These are phyloP conservation scores for Habropoda laboriosa DNA, from an alignment of 1,140 invertebrate species.

Conservation along the genomic window DNA sequence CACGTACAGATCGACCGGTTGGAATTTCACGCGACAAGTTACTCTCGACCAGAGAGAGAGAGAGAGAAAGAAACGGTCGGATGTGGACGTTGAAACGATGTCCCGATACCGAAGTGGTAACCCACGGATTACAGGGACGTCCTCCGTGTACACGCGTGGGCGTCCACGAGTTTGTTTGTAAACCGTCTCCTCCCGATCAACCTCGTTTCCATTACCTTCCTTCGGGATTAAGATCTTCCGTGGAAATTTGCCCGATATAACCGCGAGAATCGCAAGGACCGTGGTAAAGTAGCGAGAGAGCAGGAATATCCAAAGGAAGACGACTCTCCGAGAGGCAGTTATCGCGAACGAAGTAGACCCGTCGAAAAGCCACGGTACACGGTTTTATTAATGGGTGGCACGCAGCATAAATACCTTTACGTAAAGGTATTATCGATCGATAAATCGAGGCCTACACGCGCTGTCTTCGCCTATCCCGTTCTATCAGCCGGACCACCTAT, in stretches of 20 bases:
- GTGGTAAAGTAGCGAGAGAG: not conserved
- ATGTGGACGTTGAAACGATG: constrained; percentile 58
- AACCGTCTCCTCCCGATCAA: constrained; percentile 41
- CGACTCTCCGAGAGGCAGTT: constrained; percentile 39
- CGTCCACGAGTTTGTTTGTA: constrained; percentile 50
- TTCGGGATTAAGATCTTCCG: constrained; percentile 35
- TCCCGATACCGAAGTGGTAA: constrained; percentile 45
- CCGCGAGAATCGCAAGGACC: not conserved
- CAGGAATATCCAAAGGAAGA: constrained; percentile 5
- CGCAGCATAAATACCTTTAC: constrained; percentile 76
- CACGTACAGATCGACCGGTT: not conserved
- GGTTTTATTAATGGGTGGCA: constrained; percentile 72
- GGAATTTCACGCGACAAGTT: constrained; percentile 11
- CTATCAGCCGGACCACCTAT: constrained; percentile 63
- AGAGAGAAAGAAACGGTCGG: not conserved
- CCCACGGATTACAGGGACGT: constrained; percentile 59
- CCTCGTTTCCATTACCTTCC: constrained; percentile 56
- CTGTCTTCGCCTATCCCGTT: constrained; percentile 60
- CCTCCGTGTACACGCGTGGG: constrained; percentile 44
- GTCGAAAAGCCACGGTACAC: constrained; percentile 66
- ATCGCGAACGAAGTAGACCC: constrained; percentile 57
- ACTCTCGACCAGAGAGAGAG: too few relatives aligned
- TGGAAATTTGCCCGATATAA: not conserved
- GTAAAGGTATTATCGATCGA: constrained; percentile 76
- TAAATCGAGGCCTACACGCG: constrained; percentile 73